phyloP scores from a whole-genome alignment of 2,888 invertebrate genomes.

The Julus scandinavius region DNA sequence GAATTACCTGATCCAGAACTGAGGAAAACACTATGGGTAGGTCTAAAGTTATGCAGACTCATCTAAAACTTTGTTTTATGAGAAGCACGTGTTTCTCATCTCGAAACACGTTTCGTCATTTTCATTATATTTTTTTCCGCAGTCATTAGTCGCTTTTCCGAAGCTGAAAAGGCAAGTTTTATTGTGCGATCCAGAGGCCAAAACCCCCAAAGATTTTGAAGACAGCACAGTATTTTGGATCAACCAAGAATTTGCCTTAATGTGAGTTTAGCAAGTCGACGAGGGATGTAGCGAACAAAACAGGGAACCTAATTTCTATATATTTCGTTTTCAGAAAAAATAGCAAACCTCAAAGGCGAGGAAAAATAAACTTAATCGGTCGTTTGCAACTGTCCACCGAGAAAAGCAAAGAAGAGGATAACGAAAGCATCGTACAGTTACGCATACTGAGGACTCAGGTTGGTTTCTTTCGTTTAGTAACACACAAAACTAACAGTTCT shows the following conservation, averaged over 20 bases:
- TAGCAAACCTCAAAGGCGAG: constrained; percentile 91
- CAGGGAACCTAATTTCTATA: background rate
- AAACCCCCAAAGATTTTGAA: constrained; percentile 91
- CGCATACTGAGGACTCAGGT: constrained; percentile 87
- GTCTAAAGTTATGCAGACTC: constrained; percentile 53
- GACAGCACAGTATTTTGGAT: constrained; percentile 95
- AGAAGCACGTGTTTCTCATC: too few species aligned
- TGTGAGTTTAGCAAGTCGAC: constrained; percentile 68
- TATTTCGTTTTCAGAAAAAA: constrained; percentile 77
- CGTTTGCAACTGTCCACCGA: constrained; percentile 95
- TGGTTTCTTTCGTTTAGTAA: constrained; percentile 55
- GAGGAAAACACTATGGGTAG: constrained; percentile 86
- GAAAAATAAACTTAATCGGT: constrained; percentile 96
- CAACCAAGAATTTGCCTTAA: constrained; percentile 93
- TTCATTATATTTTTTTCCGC: constrained; percentile 59
- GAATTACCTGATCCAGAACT: constrained; percentile 96
- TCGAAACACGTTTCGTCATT: too few species aligned
- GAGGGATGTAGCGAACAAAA: too few species aligned
- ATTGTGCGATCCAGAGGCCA: constrained; percentile 81
- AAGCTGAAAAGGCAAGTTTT: constrained; percentile 96
- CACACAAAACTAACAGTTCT: too few species aligned
- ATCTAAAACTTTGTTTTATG: too few species aligned
- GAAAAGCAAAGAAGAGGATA: constrained; percentile 95
- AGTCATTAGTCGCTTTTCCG: constrained; percentile 94
- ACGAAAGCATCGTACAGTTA: constrained; percentile 97